phyloP scores from a whole-genome alignment of 2,113 vertebrate genomes.

The Epinephelus fuscoguttatus region DNA sequence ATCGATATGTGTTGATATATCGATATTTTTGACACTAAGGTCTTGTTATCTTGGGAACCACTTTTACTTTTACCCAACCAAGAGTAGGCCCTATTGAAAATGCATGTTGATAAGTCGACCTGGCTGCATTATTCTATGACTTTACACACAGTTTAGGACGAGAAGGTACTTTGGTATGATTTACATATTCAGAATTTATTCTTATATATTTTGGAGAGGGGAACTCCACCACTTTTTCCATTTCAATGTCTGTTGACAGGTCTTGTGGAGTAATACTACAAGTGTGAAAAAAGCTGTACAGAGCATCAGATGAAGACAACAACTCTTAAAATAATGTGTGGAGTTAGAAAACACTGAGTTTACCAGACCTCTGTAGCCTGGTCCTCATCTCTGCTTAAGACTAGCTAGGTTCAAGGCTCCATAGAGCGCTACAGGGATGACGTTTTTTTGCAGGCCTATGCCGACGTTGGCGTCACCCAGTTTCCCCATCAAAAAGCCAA shows the following conservation, averaged over 20 bases:
- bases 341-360: not conserved
- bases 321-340: not conserved
- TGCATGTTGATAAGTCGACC: not conserved
- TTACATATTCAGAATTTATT: not conserved
- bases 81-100: not conserved
- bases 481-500: no score
- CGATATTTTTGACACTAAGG: no score
- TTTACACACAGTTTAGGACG: not conserved
- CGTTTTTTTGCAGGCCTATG: no score
- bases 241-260: slow-evolving; percentile 7
- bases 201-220: not conserved
- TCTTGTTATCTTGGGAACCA: not conserved
- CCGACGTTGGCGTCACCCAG: no score
- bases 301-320: not conserved
- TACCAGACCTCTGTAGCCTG: not conserved
- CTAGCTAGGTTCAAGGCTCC: not conserved
- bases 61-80: not conserved
- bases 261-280: not conserved
- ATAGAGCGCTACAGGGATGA: no score
- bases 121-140: not conserved
- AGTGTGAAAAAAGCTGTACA: not conserved
- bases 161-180: not conserved
- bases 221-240: not conserved
- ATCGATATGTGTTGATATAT: no score
- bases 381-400: not conserved